Base-by-base conservation (phyloP, 53 echinoderm and acorn worm species). In the Paelopatides confundens region DNA sequence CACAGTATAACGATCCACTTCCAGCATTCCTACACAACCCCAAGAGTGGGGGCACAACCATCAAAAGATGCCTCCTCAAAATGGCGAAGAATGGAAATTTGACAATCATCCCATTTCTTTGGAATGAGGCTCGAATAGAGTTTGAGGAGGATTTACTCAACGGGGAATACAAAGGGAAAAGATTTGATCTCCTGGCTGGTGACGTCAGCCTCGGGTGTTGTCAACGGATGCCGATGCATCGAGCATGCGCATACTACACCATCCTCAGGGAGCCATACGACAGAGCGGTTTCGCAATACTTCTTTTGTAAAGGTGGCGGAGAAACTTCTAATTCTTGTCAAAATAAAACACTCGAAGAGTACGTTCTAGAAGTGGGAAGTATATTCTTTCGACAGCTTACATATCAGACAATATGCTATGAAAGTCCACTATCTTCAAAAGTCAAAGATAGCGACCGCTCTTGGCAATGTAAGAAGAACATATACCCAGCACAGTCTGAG, bases 231-330 rank as follows among this genome's bases (percentile, higher is more conserved):
- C 23, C 29, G 10, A 24, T 40, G 15, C 40, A 26, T 9, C 18
- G 38, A 21, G 12, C 40, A 12, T 74, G 74, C 74, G 74, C 74
- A 23, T 74, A 74, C 40, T 74, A 74, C 36, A 74, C 74, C 74
- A 39, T 74, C 46, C 39, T 74, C 14, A 26, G 74, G 74, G 74
- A 74, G 34, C 74, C 74, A 8, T 74, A 74, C 27, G 74, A 74
- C 23, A 32, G 74, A 46, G 46, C 46, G 29, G 21, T 74, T 27
- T 74, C 74, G 31, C 74, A 74, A 12, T 74, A 74, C 40, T 74
- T 39, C 24, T 74, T 74, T 39, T 74, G 74, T 21, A 37, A 38
- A 39, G 74, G 74, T 39, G 74, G 74, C 2, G 74, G 74, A 35
- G n/a, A 21, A 21, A 74, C 74, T 32, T n/a, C 40, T 21, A 39